Base-by-base conservation (phyloP, 2,888 invertebrate genomes). In the Euzophera pinguis region DNA sequence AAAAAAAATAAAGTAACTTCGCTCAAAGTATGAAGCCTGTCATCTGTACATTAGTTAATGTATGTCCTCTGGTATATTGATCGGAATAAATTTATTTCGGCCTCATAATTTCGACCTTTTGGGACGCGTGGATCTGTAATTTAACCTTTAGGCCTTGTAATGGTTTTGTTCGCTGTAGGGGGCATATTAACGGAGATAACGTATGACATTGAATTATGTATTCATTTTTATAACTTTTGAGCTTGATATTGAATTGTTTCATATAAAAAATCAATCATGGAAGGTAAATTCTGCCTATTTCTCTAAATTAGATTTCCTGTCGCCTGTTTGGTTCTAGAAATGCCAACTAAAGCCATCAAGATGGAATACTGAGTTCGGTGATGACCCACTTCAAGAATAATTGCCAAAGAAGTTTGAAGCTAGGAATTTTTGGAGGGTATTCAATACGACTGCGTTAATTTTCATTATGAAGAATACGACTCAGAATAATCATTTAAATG, bases 41-140 rank as follows among this genome's bases (percentile, higher is more conserved):
- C 10, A 10, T 42, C 42, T 42, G 10, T 22, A 10, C 10, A 7
- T 3, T 1, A n/a, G 3, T n/a, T 22, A 32, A 45, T 45, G 12
- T 32, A 14, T 9, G 12, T 14, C 9, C n/a, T 37, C 48, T 48
- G 27, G 38, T 35, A 48, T 48, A 48, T 48, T 48, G 48, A 48
- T 48, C 48, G 10, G 22, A 38, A 38, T 48, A 48, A 48, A 48
- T 48, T 48, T 48, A 38, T 48, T 48, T 38, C 27, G 13, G 27
- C 14, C 27, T 48, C 48, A 48, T 48, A 48, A 38, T 48, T 48
- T 48, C 22, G 37, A 48, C 48, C 48, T 48, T 48, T 48, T 27
- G 48, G 48, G 48, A 38, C 27, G 38, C 35, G 48, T 42, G 43
- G 27, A n/a, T 22, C 22, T 27, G 42, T 27, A 43, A 34, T 47